Evolutionary conservation across 1,140 invertebrate genomes (phyloP), one percentile per base, ranked within the genome.

Genomic region (Drosophila yakuba): DNA sequence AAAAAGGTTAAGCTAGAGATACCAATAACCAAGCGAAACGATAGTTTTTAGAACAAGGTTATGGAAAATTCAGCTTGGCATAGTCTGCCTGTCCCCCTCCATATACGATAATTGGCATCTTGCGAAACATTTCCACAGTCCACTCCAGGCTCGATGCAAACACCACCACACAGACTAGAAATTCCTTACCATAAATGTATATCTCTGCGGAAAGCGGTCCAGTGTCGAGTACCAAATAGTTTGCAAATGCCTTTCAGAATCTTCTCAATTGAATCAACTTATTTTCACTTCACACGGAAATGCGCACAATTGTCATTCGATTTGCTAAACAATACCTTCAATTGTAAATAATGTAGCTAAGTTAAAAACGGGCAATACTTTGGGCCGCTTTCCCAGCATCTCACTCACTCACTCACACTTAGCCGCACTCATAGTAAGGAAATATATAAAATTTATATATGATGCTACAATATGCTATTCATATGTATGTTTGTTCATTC

Each of bases 401-500:
- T 23, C 55, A 36, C 32, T 41, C 74, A 36, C 32, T 41, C 74
- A 43, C 35, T 61, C 20, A 41, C 56, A 79, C 56, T 72, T 86
- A 86, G 60, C 61, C 51, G 78, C 82, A 85, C 81, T 77, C 67
- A 61, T 71, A 72, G 48, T 57, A 72, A 80, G 51, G 39, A 57
- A 66, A 55, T 56, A 77, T 77, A 64, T 73, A 66, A 59, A 60
- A 78, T 66, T 54, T 63, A 74, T 78, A 67, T 67, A 68, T 71
- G 58, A 59, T 25, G 25, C 25, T 25, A 25, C 4, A 60, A 58
- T 69, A 64, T 66, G 60, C 54, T 43, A 81, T 64, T 57, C 71
- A 76, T 72, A 81, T 85, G 78, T 75, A 88, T 86, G 80, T 83
- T 81, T 82, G 69, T 78, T 81, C 64, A 82, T 76, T 86, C 59